These are phyloP conservation scores for Ctenopoma multispine DNA, from an alignment of 2,797 vertebrate species.

Conservation along the genomic window DNA sequence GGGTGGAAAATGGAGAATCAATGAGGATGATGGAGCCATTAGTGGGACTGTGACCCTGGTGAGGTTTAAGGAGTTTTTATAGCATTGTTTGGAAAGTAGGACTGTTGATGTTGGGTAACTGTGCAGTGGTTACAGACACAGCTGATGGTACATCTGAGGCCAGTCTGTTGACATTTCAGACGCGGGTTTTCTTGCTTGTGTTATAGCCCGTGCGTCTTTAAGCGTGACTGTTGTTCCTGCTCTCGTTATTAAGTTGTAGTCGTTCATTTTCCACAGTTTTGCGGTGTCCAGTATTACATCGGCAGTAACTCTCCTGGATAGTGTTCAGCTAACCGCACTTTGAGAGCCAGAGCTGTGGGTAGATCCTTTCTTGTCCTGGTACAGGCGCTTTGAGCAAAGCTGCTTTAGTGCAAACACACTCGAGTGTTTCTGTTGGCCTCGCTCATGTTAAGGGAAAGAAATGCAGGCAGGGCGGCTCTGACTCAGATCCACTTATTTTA, in stretches of 20 bases:
- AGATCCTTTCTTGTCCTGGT: slow-evolving; percentile 50
- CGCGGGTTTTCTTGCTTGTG: slow-evolving; percentile 8
- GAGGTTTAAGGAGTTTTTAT: slow-evolving; percentile 24
- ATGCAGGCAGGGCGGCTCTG: slow-evolving; percentile 16
- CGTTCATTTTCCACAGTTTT: slow-evolving; percentile 58
- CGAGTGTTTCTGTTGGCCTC: slow-evolving; percentile 57
- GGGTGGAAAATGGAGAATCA: slow-evolving; percentile 59
- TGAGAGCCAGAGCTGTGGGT: slow-evolving; percentile 48
- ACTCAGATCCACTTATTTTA: slow-evolving; percentile 12
- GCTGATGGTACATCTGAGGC: slow-evolving; percentile 31
- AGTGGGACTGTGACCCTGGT: slow-evolving; percentile 44
- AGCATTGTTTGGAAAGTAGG: slow-evolving; percentile 38
- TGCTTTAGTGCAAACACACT: slow-evolving; percentile 51
- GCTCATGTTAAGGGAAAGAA: slow-evolving; percentile 30
- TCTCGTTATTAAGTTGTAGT: slow-evolving; percentile 36
- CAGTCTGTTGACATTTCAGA: slow-evolving; percentile 26
- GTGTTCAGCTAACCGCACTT: slow-evolving; percentile 39
- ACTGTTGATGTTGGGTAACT: slow-evolving; percentile 35
- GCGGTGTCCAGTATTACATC: slow-evolving; percentile 44
- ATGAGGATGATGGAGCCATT: slow-evolving; percentile 69
- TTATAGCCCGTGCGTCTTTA: slow-evolving; percentile 4
- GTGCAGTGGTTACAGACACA: neutral
- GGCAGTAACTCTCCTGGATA: slow-evolving; percentile 29
- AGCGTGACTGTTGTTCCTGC: slow-evolving; percentile 30
- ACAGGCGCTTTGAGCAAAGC: slow-evolving; percentile 33